A percentile compares a stretch with the other conserved stretches of the same genome.
These are phyloP conservation scores for Oegoconia quadripuncta DNA, from an alignment of 2,888 invertebrate species.

Conservation along the genomic window DNA sequence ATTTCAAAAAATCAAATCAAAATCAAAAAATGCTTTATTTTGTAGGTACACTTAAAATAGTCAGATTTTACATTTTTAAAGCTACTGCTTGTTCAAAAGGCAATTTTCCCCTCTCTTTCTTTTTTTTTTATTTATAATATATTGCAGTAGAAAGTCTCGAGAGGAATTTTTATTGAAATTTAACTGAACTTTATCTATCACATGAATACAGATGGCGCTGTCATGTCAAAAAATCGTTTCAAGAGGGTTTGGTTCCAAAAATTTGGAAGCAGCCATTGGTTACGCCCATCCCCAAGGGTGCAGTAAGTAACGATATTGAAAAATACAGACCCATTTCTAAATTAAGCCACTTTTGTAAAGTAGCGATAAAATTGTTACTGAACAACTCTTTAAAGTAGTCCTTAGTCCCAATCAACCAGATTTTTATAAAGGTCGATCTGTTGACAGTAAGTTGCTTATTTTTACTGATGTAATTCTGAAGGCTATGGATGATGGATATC, in stretches of 20 bases:
- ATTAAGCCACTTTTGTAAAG: conserved; percentile 14
- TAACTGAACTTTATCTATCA: no score
- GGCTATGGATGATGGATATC: conserved; percentile 9
- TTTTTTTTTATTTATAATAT: no score
- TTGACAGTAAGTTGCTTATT: conserved; percentile 14
- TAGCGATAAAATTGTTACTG: conserved; percentile 18
- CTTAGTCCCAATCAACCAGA: conserved; percentile 10
- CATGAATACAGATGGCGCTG: no score
- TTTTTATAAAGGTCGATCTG: conserved; percentile 11
- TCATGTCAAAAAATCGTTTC: neutral
- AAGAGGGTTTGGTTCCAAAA: neutral
- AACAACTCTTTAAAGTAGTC: conserved; percentile 7
- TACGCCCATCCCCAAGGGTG: conserved; percentile 18
- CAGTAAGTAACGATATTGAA: conserved; percentile 4
- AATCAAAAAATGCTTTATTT: no score
- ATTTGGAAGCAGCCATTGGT: conserved; percentile 16
- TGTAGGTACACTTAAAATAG: no score
- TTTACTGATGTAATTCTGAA: conserved; percentile 8
- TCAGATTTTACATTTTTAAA: no score
- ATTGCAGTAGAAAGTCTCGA: no score
- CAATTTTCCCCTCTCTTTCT: no score
- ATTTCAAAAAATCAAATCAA: no score
- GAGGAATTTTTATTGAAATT: no score
- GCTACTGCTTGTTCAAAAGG: no score
- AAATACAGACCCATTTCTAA: conserved; percentile 21